Evolutionary conservation across 1,140 invertebrate genomes (phyloP), one percentile per base, ranked within the genome.

Genomic region (Radopholus similis): DNA sequence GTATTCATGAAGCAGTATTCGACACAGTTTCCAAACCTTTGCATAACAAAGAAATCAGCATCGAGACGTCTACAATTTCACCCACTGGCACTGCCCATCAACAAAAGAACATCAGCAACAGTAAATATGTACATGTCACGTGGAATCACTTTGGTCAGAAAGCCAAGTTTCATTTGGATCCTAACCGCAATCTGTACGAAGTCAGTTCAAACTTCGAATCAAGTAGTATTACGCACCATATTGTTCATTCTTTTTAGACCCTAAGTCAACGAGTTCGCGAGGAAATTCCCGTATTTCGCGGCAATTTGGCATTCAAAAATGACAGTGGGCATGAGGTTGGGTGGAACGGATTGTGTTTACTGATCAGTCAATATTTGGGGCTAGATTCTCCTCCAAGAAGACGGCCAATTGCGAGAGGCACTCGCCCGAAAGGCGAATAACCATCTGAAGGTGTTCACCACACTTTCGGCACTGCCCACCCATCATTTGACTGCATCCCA

Each of bases 141-240:
- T 62, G 58, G 58, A 9, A 34, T 28, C 58, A 62, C 30, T 47
- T 62, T 62, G 58, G 58, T n/a, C 42, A 51, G 30, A 51, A 51
- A 4, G 23, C 28, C 32, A 62, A 62, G 30, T 62, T 62, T 5
- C 18, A 34, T 49, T 15, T 62, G 23, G 28, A 62, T 8, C 21
- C 32, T 21, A 49, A 11, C 0, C 8, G 1, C n/a, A 40, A 62
- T 23, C 13, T 62, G 40, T 62, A 8, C 23, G 38, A 44, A 4
- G 58, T 28, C 11, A 35, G 30, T 1, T 34, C 44, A 47, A 11
- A 11, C 6, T 13, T 2, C 2, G 6, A 47, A 11, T 9, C 2
- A 47, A 47, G n/a, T 6, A 47, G 30, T 51, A 1, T 13, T 13
- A 40, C 38, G 11, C 38, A 42, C 38, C 18, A 42, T 13, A 42